These are phyloP conservation scores for Rhingia rostrata DNA, from an alignment of 2,888 invertebrate genomes.

Conservation along the genomic window DNA sequence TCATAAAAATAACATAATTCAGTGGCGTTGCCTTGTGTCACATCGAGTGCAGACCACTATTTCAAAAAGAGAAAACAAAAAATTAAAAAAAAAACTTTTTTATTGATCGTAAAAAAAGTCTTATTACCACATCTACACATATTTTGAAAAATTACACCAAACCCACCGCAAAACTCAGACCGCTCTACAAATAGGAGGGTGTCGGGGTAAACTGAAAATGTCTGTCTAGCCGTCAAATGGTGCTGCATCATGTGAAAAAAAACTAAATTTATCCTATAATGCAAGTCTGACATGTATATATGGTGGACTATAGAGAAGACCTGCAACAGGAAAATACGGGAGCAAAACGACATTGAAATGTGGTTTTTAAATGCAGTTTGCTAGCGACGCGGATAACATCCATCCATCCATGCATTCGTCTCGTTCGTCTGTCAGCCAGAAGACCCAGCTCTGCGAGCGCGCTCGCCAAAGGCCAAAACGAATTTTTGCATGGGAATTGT, in stretches of 20 bases:
- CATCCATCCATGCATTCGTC: conserved; percentile 59
- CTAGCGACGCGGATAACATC: conserved; percentile 63
- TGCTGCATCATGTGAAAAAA: conserved; percentile 34
- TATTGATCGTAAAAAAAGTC: conserved; percentile 60
- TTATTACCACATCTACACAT: conserved; percentile 45
- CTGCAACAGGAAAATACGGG: conserved; percentile 56
- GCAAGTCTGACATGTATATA: conserved; percentile 35
- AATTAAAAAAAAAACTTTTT: conserved; percentile 28
- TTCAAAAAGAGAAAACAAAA: conserved; percentile 13
- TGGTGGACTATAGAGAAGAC: conserved; percentile 4
- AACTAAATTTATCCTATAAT: conserved; percentile 56
- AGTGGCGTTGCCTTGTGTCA: conserved; percentile 31
- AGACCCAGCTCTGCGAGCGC: conserved; percentile 5
- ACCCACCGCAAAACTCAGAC: conserved; percentile 35
- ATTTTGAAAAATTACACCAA: conserved; percentile 52
- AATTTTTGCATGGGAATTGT: conserved; percentile 68
- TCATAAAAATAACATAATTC: conserved; percentile 61
- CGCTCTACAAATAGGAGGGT: conserved; percentile 9
- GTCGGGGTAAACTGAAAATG: conserved; percentile 13
- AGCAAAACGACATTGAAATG: conserved; percentile 68
- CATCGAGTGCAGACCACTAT: conserved; percentile 42
- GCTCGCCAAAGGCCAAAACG: conserved; percentile 32
- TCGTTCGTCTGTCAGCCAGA: conserved; percentile 28
- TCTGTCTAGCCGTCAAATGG: conserved; percentile 46
- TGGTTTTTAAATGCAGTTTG: conserved; percentile 70